Percentiles rank a stretch among this genome's conserved stretches.
Evolutionary conservation across 2,113 vertebrate genomes (phyloP).

Genomic region (Clinocottus analis): DNA sequence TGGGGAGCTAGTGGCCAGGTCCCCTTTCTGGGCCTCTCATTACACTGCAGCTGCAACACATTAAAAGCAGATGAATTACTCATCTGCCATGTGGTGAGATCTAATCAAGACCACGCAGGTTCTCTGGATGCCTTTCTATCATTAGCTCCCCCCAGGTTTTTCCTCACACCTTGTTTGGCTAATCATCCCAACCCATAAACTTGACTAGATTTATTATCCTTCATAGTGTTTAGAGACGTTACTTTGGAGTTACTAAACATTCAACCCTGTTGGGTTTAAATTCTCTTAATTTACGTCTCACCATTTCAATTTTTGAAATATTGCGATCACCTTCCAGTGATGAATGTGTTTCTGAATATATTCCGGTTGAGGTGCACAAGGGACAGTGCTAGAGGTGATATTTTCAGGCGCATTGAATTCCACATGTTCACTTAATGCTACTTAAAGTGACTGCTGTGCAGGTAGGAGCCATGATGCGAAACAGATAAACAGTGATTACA

Average conservation of each 20-base stretch:
- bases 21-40: constrained; percentile 72
- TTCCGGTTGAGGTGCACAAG: constrained; percentile 35
- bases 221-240: constrained; percentile 25
- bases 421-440: constrained; percentile 62
- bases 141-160: constrained; percentile 52
- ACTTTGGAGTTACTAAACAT: constrained; percentile 36
- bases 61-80: constrained; percentile 81
- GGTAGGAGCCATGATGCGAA: constrained; percentile 76
- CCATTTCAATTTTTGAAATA: constrained; percentile 34
- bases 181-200: constrained; percentile 50
- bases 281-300: constrained; percentile 25
- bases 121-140: constrained; percentile 65
- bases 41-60: constrained; percentile 82
- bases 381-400: constrained; percentile 18
- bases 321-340: constrained; percentile 43
- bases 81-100: constrained; percentile 76
- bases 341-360: constrained; percentile 55
- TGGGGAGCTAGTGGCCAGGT: constrained; percentile 53
- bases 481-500: constrained; percentile 81
- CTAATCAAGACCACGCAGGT: constrained; percentile 74
- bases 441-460: constrained; percentile 70
- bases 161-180: constrained; percentile 66
- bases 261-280: constrained; percentile 43
- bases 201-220: constrained; percentile 45
- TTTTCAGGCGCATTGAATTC: constrained; percentile 47